Conservation (phyloP, 64 coral and sea anemone genomes). For the Pocillopora verrucosa region DNA sequence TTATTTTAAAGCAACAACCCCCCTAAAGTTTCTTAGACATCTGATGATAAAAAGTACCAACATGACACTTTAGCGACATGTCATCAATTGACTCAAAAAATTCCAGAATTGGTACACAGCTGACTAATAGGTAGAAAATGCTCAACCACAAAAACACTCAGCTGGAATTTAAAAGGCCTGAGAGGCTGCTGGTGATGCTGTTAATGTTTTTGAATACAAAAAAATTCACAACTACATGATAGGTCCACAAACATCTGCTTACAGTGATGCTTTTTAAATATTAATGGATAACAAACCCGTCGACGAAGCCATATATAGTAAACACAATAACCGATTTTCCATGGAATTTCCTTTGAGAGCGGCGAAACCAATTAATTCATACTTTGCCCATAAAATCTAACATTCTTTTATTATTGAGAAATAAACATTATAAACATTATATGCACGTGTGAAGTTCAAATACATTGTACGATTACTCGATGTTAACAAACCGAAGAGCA, state of each 20-base stretch:
- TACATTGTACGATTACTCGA: no score
- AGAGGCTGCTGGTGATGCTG: background rate
- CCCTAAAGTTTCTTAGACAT: no score
- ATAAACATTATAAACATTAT: no score
- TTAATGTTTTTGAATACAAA: background rate
- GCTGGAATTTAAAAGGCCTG: background rate
- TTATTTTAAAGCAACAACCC: background rate
- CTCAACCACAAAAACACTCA: background rate
- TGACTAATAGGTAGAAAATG: no score
- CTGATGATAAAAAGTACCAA: no score
- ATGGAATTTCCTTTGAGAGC: background rate
- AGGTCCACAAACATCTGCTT: constrained; percentile 13
- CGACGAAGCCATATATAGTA: background rate
- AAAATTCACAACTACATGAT: background rate
- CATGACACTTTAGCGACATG: background rate
- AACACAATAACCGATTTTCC: background rate
- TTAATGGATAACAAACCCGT: background rate
- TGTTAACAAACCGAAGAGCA: no score
- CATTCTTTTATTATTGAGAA: no score
- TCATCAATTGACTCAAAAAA: no score
- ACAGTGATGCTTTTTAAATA: constrained; percentile 12
- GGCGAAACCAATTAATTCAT: background rate
- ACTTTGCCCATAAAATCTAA: no score
- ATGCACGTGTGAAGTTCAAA: no score
- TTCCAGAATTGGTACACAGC: no score